phyloP scores from a whole-genome alignment of 2,888 invertebrate species.

The Rhagium mordax region DNA sequence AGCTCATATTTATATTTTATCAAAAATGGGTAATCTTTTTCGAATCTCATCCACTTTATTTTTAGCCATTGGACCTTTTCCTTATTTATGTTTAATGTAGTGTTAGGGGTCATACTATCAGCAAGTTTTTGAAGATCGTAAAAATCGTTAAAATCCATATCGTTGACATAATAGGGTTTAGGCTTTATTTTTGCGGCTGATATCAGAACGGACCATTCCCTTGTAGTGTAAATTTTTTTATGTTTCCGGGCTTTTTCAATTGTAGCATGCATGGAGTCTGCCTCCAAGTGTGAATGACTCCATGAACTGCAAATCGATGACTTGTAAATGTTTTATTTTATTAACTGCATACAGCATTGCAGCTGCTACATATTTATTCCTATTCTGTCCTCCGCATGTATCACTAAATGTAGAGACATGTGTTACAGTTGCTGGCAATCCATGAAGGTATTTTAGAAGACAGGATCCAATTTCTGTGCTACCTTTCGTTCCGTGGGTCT shows the following conservation, averaged over 20 bases:
- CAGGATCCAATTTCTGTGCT: slow-evolving; percentile 49
- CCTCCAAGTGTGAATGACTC: slow-evolving; percentile 44
- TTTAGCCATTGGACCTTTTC: neutral
- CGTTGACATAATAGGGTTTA: neutral
- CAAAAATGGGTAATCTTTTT: neutral
- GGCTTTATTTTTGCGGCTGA: neutral
- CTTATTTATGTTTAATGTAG: neutral
- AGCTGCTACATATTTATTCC: too few species aligned
- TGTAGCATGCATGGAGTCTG: slow-evolving; percentile 33
- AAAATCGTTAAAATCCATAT: neutral
- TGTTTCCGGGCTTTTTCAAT: slow-evolving; percentile 25
- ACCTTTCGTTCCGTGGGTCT: slow-evolving; percentile 45
- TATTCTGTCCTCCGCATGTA: slow-evolving; percentile 41
- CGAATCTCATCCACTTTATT: neutral
- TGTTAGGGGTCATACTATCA: neutral
- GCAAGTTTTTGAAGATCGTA: neutral
- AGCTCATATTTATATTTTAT: neutral
- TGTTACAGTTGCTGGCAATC: slow-evolving; percentile 39
- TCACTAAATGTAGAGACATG: slow-evolving; percentile 35
- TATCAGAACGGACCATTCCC: slow-evolving; percentile 3
- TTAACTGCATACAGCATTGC: slow-evolving; percentile 9
- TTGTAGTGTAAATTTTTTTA: neutral
- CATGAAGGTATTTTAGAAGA: slow-evolving; percentile 38
- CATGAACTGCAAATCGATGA: slow-evolving; percentile 49
- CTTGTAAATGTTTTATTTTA: neutral